These are phyloP conservation scores for Gavia stellata DNA, from an alignment of 2,113 vertebrate genomes.

Conservation along the genomic window DNA sequence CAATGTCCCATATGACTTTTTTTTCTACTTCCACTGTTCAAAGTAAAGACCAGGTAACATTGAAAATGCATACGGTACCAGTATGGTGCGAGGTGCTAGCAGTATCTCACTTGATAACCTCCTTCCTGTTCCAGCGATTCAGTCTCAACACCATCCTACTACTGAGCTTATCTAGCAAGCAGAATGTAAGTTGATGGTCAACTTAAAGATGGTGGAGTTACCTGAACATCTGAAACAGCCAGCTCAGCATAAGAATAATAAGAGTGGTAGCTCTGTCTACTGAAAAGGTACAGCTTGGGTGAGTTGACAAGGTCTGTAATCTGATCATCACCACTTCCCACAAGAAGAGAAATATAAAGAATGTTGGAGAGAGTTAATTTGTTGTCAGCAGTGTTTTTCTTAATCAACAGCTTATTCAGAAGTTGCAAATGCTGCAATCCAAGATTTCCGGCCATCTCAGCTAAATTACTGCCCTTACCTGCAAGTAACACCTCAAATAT, in stretches of 20 bases:
- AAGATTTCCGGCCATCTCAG: background rate
- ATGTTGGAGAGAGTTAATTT: background rate
- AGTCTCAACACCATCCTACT: background rate
- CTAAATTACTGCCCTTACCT: background rate
- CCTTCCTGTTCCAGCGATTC: background rate
- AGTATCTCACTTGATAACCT: background rate
- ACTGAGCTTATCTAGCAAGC: background rate
- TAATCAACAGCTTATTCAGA: background rate
- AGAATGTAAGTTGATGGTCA: background rate
- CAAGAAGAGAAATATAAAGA: background rate
- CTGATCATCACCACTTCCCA: background rate
- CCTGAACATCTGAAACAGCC: background rate
- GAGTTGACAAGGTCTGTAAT: background rate
- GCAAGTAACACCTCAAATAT: background rate
- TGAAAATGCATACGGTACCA: background rate
- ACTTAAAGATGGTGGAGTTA: background rate
- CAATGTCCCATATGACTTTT: background rate
- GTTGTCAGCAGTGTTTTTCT: background rate
- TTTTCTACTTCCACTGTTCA: background rate
- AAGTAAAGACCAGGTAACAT: background rate
- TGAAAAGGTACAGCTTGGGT: background rate
- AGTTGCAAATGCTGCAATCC: background rate
- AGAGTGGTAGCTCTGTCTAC: background rate
- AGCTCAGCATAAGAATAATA: background rate
- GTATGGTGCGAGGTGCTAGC: background rate